These are phyloP conservation scores for Leucoptera coffeella DNA, from an alignment of 2,888 invertebrate species.

Conservation along the genomic window DNA sequence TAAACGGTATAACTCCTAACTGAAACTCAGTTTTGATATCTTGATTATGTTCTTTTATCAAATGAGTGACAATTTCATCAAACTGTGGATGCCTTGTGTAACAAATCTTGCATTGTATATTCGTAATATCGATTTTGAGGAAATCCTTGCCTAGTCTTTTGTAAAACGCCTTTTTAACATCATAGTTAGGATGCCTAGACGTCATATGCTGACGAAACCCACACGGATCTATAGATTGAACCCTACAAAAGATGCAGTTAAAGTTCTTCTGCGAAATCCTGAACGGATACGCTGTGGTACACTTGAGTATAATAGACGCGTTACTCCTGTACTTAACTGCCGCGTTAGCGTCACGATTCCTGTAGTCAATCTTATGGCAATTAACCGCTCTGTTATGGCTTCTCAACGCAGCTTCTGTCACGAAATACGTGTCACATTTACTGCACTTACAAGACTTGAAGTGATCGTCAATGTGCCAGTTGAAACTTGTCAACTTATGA, in stretches of 20 bases:
- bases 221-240: constrained; percentile 31
- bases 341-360: constrained; percentile 26
- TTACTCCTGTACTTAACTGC: constrained; percentile 25
- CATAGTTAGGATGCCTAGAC: constrained; percentile 26
- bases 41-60: constrained; percentile 38
- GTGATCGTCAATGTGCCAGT: constrained; percentile 31
- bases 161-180: constrained; percentile 35
- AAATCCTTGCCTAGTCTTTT: constrained; percentile 41
- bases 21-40: constrained; percentile 34
- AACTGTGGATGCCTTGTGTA: constrained; percentile 24
- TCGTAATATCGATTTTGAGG: constrained; percentile 35
- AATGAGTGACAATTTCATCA: constrained; percentile 27
- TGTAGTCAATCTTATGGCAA: constrained; percentile 31
- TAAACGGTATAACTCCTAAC: constrained; percentile 37
- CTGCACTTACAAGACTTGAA: constrained; percentile 37
- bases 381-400: constrained; percentile 37
- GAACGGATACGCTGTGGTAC: constrained; percentile 36
- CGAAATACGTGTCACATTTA: constrained; percentile 35
- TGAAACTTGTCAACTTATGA: constrained; percentile 24
- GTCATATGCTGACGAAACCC: constrained; percentile 26
- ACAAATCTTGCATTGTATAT: constrained; percentile 37
- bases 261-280: constrained; percentile 41
- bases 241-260: constrained; percentile 37
- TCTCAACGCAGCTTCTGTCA: constrained; percentile 29
- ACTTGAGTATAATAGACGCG: constrained; percentile 36